These are phyloP conservation scores for Cyanistes caeruleus DNA, from an alignment of 2,113 vertebrate genomes.

Conservation along the genomic window DNA sequence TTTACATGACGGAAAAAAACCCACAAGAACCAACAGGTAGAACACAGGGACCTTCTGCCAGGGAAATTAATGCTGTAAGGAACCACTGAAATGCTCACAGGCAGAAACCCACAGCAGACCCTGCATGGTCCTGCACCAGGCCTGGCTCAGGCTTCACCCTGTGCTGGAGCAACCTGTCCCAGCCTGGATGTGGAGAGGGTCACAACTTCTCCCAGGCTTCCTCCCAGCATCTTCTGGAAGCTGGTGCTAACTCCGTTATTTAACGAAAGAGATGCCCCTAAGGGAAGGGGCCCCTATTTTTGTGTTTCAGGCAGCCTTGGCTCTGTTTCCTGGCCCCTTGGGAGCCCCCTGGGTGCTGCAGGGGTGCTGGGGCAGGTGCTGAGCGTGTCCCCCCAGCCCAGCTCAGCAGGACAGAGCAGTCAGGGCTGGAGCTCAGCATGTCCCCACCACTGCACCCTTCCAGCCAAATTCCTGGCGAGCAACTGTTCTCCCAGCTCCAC, in stretches of 20 bases:
- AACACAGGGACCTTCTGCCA: background rate
- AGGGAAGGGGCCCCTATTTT: fast-evolving
- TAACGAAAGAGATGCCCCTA: background rate
- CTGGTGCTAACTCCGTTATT: fast-evolving
- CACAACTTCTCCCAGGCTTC: background rate
- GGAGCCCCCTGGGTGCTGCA: background rate
- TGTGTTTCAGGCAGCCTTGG: background rate
- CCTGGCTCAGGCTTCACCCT: background rate
- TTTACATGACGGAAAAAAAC: background rate
- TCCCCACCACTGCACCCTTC: background rate
- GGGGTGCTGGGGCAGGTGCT: background rate
- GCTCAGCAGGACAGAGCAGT: background rate
- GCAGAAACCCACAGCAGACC: background rate
- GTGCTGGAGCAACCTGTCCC: background rate
- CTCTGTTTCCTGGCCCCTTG: too few relatives aligned
- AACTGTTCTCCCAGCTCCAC: background rate
- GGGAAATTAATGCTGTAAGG: background rate
- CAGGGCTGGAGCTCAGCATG: fast-evolving
- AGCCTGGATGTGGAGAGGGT: background rate
- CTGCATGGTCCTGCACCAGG: fast-evolving
- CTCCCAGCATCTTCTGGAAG: background rate
- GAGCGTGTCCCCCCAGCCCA: background rate
- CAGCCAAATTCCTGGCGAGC: slow-evolving; percentile 13
- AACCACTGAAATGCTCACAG: background rate
- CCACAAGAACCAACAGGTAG: background rate